Conservation (phyloP, 2,113 vertebrate species). For the Gyps fulvus region DNA sequence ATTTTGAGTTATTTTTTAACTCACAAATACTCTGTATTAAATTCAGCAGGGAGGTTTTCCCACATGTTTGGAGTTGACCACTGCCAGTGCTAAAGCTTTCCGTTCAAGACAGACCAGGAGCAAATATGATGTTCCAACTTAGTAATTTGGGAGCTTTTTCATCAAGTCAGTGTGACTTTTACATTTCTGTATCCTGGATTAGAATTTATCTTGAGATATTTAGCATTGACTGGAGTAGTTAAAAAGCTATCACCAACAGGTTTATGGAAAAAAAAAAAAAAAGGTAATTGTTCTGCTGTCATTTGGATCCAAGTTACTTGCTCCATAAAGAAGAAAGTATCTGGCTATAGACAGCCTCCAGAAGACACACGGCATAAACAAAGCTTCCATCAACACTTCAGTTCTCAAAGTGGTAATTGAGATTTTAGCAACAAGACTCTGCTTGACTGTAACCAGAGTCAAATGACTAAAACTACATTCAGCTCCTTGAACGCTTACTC, state of each 20-base stretch:
- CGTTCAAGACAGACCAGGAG: fast-evolving
- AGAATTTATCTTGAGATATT: not conserved
- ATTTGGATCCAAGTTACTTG: not conserved
- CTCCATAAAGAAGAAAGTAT: not conserved
- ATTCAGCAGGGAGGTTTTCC: not conserved
- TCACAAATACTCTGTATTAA: not conserved
- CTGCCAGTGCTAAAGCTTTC: not conserved
- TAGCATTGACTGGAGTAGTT: not conserved
- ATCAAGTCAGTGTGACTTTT: not conserved
- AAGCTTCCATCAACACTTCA: conserved; percentile 17
- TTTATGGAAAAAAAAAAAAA: not conserved
- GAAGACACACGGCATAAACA: not conserved
- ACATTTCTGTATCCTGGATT: not conserved
- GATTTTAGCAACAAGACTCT: conserved; percentile 41
- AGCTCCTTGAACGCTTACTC: not conserved
- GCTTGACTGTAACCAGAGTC: conserved; percentile 36
- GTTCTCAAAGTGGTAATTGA: conserved; percentile 17
- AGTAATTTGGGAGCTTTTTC: not conserved
- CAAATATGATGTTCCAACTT: not conserved
- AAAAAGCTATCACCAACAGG: not conserved
- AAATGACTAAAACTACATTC: not conserved
- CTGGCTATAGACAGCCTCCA: not conserved
- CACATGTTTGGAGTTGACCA: not conserved
- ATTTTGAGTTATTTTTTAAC: not conserved
- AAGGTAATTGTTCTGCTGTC: not conserved